These are phyloP conservation scores for Oscheius sp. DNA, from an alignment of 2,888 invertebrate genomes.

Conservation along the genomic window DNA sequence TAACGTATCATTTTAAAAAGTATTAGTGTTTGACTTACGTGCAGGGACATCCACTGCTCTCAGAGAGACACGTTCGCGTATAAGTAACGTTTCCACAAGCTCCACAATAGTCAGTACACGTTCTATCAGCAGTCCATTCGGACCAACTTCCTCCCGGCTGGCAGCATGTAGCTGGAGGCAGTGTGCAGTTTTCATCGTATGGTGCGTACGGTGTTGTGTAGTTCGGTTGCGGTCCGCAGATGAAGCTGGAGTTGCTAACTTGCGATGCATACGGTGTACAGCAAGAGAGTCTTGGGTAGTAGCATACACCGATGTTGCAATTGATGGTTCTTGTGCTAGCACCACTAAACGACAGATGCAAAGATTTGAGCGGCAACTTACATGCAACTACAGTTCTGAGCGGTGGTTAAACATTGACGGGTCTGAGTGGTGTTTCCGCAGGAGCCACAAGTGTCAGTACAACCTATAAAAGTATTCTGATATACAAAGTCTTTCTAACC, in stretches of 20 bases:
- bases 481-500: not conserved
- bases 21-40: conserved; percentile 21
- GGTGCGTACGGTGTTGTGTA: conserved; percentile 36
- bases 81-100: conserved; percentile 50
- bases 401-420: conserved; percentile 19
- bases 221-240: conserved; percentile 48
- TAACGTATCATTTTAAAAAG: not conserved
- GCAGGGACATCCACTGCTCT: conserved; percentile 49
- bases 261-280: conserved; percentile 47
- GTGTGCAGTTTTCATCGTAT: no score
- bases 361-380: not conserved
- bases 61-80: conserved; percentile 47
- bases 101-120: conserved; percentile 39
- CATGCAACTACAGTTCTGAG: conserved; percentile 25
- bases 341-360: conserved; percentile 40
- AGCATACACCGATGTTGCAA: conserved; percentile 53
- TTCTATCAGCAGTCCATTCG: conserved; percentile 39
- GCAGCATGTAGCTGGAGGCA: conserved; percentile 44
- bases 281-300: conserved; percentile 49
- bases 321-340: conserved; percentile 39
- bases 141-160: conserved; percentile 48
- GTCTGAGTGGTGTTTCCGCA: conserved; percentile 27
- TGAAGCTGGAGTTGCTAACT: conserved; percentile 39
- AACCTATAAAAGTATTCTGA: not conserved
- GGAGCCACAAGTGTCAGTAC: conserved; percentile 32